phyloP scores from a whole-genome alignment of 2,113 vertebrate genomes.

The Echinops telfairi region DNA sequence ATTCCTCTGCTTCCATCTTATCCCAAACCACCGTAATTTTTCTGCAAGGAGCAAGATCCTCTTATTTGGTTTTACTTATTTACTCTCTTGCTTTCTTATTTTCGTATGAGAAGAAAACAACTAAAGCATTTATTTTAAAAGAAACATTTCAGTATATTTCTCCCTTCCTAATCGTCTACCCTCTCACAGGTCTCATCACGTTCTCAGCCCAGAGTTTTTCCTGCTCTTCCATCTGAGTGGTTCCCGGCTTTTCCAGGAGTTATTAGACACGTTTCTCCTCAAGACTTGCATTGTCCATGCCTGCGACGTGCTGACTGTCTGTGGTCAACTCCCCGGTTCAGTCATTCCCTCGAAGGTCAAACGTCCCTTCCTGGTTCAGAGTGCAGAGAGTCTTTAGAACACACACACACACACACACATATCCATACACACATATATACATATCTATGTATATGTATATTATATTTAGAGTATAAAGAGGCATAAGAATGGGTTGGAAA shows the following conservation, averaged over 20 bases:
- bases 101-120: background rate
- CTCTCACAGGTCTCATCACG: background rate
- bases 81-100: background rate
- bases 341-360: too few relatives aligned
- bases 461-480: background rate
- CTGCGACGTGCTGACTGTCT: too few relatives aligned
- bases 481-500: background rate
- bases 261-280: too few relatives aligned
- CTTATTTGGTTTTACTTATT: background rate
- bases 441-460: too few relatives aligned
- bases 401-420: too few relatives aligned
- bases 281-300: too few relatives aligned
- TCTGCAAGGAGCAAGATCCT: background rate
- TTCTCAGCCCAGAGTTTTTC: background rate
- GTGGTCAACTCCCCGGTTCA: too few relatives aligned
- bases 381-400: too few relatives aligned
- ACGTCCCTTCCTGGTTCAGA: too few relatives aligned
- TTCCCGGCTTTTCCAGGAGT: too few relatives aligned
- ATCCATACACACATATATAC: too few relatives aligned
- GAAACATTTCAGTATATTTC: background rate
- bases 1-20: background rate
- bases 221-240: background rate
- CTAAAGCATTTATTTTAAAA: background rate
- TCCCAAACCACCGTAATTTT: background rate
- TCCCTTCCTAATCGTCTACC: background rate